Percentiles rank a stretch among this genome's conserved stretches.
phyloP scores from a whole-genome alignment of 2,113 vertebrate species.

The Phocoena sinus region DNA sequence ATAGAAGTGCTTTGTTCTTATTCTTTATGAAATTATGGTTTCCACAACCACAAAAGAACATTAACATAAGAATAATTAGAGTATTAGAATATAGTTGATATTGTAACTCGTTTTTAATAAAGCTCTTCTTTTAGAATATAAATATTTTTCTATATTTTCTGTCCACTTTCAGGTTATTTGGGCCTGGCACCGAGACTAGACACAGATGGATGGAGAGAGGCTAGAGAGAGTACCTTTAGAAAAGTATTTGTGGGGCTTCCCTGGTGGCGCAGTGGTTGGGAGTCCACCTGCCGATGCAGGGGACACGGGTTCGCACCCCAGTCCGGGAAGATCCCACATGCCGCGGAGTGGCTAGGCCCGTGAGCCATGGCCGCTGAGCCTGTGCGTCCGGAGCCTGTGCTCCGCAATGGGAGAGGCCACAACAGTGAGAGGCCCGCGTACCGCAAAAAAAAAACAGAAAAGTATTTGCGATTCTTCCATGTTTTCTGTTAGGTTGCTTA shows the following conservation, averaged over 20 bases:
- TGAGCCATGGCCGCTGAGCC: no score
- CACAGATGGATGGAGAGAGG: background rate
- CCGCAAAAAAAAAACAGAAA: background rate
- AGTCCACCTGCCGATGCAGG: no score
- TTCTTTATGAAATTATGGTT: background rate
- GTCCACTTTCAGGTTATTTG: background rate
- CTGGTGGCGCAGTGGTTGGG: no score
- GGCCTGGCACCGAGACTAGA: background rate
- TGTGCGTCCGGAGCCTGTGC: no score
- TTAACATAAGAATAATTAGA: background rate
- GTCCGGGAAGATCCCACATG: no score
- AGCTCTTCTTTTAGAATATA: background rate
- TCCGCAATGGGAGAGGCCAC: no score
- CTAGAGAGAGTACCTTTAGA: background rate
- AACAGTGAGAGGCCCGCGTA: no score
- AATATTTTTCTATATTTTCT: background rate
- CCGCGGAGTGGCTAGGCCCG: no score
- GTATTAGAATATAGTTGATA: background rate
- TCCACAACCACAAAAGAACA: background rate
- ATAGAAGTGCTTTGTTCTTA: background rate
- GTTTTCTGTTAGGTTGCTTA: constrained; percentile 68
- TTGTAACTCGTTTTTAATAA: background rate
- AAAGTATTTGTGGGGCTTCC: background rate
- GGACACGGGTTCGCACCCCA: no score
- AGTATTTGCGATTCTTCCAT: constrained; percentile 44